Conservation (phyloP, 2,797 vertebrate genomes). For the Eleutherodactylus coqui region DNA sequence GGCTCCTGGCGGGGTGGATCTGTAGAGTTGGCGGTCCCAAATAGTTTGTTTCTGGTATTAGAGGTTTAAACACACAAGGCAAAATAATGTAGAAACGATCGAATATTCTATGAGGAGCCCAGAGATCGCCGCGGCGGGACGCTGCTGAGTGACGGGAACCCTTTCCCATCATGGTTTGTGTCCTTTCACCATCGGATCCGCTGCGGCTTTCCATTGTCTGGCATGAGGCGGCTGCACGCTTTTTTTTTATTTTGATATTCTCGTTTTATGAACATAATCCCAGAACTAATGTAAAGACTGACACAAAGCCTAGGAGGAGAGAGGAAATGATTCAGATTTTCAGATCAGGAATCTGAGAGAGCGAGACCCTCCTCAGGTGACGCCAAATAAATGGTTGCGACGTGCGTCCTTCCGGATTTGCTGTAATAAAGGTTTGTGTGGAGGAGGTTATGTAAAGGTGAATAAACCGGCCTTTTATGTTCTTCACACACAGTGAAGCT, state of each 20-base stretch:
- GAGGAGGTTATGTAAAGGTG: conserved; percentile 4
- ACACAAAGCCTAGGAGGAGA: background rate
- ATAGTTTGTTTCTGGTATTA: no score
- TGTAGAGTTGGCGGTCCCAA: no score
- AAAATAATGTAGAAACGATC: no score
- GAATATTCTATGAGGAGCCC: no score
- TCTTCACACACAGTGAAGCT: background rate
- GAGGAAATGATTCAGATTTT: background rate
- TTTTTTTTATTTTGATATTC: background rate
- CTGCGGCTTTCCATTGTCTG: background rate
- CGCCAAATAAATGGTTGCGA: background rate
- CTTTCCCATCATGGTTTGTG: no score
- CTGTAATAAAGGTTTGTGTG: background rate
- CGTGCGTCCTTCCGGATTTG: background rate
- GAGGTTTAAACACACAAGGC: no score
- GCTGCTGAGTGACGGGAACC: no score
- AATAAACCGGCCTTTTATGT: background rate
- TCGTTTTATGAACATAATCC: background rate
- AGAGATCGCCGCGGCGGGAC: no score
- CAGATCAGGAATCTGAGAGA: no score
- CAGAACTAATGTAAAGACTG: background rate
- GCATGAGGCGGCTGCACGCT: background rate
- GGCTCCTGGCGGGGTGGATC: no score
- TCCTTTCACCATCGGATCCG: background rate
- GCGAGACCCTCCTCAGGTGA: no score